Percentiles rank a stretch among this genome's conserved stretches.
Evolutionary conservation across 2,113 vertebrate species (phyloP).

Genomic region (Nesogale talazaci): DNA sequence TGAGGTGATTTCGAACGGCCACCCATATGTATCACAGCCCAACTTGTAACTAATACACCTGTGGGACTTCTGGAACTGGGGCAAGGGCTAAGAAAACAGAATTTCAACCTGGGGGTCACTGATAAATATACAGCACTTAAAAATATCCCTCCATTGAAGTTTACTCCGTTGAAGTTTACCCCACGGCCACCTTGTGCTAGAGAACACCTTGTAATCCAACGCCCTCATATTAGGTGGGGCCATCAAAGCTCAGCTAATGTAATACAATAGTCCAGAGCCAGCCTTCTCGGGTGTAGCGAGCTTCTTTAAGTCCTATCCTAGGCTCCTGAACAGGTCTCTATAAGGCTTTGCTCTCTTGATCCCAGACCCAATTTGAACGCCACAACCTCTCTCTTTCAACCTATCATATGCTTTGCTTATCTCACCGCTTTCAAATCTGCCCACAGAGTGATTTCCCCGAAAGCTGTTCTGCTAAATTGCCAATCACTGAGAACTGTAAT

Average conservation of each 20-base stretch:
- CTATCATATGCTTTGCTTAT: not conserved
- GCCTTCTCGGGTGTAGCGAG: not conserved
- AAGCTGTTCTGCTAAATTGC: not conserved
- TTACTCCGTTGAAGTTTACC: not conserved
- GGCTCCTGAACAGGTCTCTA: not conserved
- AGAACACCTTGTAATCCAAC: slow-evolving; percentile 1
- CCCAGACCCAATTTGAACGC: not conserved
- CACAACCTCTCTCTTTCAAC: not conserved
- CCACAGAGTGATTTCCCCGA: not conserved
- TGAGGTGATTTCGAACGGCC: too few species aligned
- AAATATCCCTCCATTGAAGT: slow-evolving; percentile 3
- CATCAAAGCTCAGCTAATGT: not conserved
- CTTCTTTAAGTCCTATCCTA: not conserved
- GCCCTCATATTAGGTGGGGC: not conserved
- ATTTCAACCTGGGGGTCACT: not conserved
- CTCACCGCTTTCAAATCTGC: not conserved
- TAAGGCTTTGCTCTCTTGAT: not conserved
- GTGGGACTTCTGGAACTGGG: too few species aligned
- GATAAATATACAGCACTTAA: not conserved
- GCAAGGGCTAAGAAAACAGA: not conserved
- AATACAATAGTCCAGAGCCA: not conserved
- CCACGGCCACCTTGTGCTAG: not conserved
- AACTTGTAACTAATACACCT: too few species aligned
- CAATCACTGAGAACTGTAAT: not conserved
- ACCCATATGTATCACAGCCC: too few species aligned